A percentile compares a stretch with the other conserved stretches of the same genome.
Evolutionary conservation across 1,140 invertebrate species (phyloP).

Genomic region (Drosophila varians): DNA sequence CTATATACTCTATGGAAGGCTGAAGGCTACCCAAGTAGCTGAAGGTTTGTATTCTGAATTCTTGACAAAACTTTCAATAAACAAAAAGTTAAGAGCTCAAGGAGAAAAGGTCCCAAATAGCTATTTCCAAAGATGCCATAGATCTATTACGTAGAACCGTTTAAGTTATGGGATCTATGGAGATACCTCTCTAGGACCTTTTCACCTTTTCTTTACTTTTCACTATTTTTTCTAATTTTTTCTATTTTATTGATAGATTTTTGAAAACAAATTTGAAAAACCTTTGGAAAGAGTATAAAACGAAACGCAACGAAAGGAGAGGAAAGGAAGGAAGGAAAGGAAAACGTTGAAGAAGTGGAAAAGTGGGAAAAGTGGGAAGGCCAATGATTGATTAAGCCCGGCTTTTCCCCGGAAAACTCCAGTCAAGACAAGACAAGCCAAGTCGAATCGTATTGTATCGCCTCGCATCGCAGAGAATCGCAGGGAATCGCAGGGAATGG

Average conservation of each 20-base stretch:
- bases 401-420: slow-evolving; percentile 6
- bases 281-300: background rate
- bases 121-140: no score
- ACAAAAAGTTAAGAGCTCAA: no score
- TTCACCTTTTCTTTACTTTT: no score
- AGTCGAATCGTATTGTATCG: slow-evolving; percentile 16
- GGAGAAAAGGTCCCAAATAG: no score
- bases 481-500: slow-evolving; percentile 2
- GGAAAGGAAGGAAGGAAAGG: background rate
- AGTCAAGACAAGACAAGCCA: background rate
- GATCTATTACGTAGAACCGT: no score
- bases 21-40: no score
- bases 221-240: no score
- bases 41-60: no score
- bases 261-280: background rate
- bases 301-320: background rate
- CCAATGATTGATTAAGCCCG: slow-evolving; percentile 60
- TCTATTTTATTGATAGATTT: no score
- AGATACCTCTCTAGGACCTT: no score
- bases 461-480: slow-evolving; percentile 3
- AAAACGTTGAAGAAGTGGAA: slow-evolving; percentile 6
- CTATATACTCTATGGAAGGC: background rate
- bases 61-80: no score
- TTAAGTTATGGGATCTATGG: no score
- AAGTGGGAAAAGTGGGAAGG: slow-evolving; percentile 20